Evolutionary conservation across 2,797 vertebrate species (phyloP), one percentile per base, ranked within the genome.

Genomic region (Danio aesculapii): DNA sequence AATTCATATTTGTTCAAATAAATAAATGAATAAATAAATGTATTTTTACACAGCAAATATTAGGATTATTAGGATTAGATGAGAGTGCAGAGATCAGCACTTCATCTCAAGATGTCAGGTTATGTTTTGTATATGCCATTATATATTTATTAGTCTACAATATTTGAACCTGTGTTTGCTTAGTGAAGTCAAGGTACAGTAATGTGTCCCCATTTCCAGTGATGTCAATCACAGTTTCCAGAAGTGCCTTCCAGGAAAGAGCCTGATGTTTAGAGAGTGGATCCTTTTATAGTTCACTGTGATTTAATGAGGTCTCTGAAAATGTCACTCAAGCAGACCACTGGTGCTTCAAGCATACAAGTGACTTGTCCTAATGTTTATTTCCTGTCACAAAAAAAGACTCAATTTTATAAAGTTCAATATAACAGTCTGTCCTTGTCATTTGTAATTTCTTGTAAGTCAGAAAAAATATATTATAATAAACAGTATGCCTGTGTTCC

Each of bases 161-260:
- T 30, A 30, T 14, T 69, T 50, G 49, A 3, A 6, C 14, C 5
- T 41, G 41, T 55, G 10, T 80, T 44, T 53, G n/a, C 21, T 41
- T 52, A 19, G 53, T 61, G 57, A 9, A 7, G 52, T 73, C 75
- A 50, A 74, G 17, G 4, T 21, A 49, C 64, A 68, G 17, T 30
- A 70, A 49, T 61, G 6, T 66, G 47, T 63, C 75, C 21, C n/a
- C 39, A 43, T 78, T 89, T 89, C 85, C 89, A 89, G 87, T 83
- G 85, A 84, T 84, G 88, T 83, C 84, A 84, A 87, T 91, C 90
- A 90, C 71, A 87, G 77, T 90, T 91, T 92, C 88, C 81, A 70
- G 41, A 50, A 72, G 61, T 17, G 43, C 6, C 41, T 76, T 84
- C 79, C 88, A 86, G 85, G 88, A 90, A 88, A 89, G 81, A 69